phyloP scores from a whole-genome alignment of 2,113 vertebrate species.

The Sphaerodactylus townsendi region DNA sequence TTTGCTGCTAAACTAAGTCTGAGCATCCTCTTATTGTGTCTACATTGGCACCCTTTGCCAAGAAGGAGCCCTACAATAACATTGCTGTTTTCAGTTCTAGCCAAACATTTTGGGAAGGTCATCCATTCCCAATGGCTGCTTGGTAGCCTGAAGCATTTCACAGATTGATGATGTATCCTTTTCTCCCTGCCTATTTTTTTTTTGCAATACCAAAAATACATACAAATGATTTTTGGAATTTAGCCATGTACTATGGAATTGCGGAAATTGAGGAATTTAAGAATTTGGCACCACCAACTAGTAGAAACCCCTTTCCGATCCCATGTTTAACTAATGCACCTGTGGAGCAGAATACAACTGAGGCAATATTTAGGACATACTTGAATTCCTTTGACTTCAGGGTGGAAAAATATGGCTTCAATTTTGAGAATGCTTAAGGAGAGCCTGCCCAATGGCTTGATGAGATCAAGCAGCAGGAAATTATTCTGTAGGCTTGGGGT shows the following conservation, averaged over 20 bases:
- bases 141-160: no score
- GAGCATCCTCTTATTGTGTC: neutral
- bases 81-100: neutral
- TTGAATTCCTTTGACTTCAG: neutral
- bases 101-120: neutral
- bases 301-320: neutral
- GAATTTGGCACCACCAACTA: neutral
- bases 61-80: conserved; percentile 9
- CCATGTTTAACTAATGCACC: neutral
- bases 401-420: neutral
- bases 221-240: neutral
- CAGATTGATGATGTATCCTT: neutral
- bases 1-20: neutral
- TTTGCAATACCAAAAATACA: neutral
- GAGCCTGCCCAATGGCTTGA: neutral
- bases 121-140: conserved; percentile 11
- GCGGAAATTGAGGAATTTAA: neutral
- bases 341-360: neutral
- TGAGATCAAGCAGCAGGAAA: no score
- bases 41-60: neutral
- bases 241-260: neutral
- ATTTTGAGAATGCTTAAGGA: neutral
- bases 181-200: neutral
- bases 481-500: no score
- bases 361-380: neutral